These are phyloP conservation scores for Lasioglossum pauxillum DNA, from an alignment of 2,888 invertebrate genomes.

Conservation along the genomic window DNA sequence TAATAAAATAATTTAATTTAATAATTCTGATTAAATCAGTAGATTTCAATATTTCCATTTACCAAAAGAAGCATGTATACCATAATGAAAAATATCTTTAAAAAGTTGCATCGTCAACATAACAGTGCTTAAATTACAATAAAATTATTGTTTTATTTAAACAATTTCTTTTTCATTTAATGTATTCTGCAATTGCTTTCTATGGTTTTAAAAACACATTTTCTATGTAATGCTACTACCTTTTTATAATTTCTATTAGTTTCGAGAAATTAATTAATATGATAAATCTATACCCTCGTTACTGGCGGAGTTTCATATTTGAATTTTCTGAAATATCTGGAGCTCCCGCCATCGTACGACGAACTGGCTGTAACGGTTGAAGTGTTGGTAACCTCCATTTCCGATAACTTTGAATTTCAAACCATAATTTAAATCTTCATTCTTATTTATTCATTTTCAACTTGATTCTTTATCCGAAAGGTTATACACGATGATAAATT, in stretches of 20 bases:
- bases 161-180: neutral
- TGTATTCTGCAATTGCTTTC: neutral
- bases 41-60: neutral
- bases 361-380: conserved; percentile 62
- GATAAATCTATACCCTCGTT: conserved; percentile 77
- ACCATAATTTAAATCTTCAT: neutral
- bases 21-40: too few species aligned
- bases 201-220: too few species aligned
- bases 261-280: neutral
- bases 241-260: neutral
- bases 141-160: too few species aligned
- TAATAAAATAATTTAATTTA: neutral
- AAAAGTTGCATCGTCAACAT: too few species aligned
- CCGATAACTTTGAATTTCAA: neutral
- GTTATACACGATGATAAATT: conserved; percentile 17
- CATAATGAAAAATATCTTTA: neutral
- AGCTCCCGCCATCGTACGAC: conserved; percentile 73
- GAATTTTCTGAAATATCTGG: conserved; percentile 83
- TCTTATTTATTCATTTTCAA: neutral
- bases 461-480: neutral
- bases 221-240: too few species aligned
- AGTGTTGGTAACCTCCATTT: conserved; percentile 17
- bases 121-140: too few species aligned
- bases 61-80: too few species aligned
- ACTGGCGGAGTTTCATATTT: conserved; percentile 84